Evolutionary conservation across 23 tunicate species (phyloP), one percentile per base, ranked within the genome.

Genomic region (Oikopleura dioica): DNA sequence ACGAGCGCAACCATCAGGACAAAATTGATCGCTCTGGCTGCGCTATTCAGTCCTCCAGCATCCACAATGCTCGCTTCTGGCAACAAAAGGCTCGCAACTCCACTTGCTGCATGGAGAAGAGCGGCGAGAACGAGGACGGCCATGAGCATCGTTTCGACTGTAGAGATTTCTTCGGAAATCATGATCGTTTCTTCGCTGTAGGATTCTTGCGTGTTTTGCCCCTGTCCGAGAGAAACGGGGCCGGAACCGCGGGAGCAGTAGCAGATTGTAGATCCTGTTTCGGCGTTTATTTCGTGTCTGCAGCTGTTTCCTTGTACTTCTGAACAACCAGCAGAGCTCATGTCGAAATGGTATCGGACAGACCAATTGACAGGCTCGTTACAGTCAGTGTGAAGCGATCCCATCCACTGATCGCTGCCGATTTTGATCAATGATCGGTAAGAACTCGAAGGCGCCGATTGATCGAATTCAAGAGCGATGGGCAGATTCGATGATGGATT

Each of bases 361-460:
- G 32, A 63, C 5, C 5, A 31, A 4, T 4, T 16, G 26, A 63
- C 72, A 23, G 72, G 72, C 2, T 31, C 30, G 33, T 63, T 31
- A 63, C 72, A 63, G 72, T 63, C 72, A 28, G 72, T 63, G 26
- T 63, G 72, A 63, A 63, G 72, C 72, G 72, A 63, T 28, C 72
- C 72, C 2, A 63, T 2, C 72, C 72, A 63, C 30, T 2, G 2
- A 31, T 63, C 72, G 16, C 16, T 44, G 16, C 16, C 16, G 33
- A 63, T 2, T 63, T 63, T 24, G 2, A 63, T 63, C 29, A 63
- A 28, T 2, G 72, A 63, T 28, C 26, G 72, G 26, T 63, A 63
- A 4, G 72, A 23, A 31, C 33, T 63, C 33, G 30, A 2, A 23
- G 72, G 72, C 5, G 26, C 72, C 2, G 29, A 12, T 63, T 28